Percentiles rank a stretch among this genome's conserved stretches.
phyloP scores from a whole-genome alignment of 2,113 vertebrate genomes.

The Chaetura pelagica region DNA sequence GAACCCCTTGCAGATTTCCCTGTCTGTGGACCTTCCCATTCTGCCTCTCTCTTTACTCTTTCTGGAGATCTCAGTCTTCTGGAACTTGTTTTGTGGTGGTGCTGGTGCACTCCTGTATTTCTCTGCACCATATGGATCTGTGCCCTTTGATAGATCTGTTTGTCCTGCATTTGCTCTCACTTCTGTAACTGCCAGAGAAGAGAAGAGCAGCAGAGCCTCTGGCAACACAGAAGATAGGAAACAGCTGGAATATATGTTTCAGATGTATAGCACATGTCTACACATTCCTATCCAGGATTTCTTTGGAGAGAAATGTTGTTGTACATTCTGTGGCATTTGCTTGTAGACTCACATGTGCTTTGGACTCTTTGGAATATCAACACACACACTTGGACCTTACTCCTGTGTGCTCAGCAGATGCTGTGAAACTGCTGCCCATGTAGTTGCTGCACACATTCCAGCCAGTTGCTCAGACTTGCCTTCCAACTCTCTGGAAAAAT shows the following conservation, averaged over 20 bases:
- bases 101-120: not conserved
- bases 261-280: not conserved
- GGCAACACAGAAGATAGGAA: not conserved
- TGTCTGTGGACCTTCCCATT: not conserved
- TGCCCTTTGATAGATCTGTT: not conserved
- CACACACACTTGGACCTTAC: not conserved
- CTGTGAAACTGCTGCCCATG: not conserved
- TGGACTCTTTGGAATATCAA: not conserved
- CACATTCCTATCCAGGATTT: not conserved
- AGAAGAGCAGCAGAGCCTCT: not conserved
- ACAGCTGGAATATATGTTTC: not conserved
- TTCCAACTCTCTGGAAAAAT: not conserved
- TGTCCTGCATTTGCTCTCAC: not conserved
- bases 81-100: not conserved
- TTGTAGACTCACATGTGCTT: not conserved
- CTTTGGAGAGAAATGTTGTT: not conserved
- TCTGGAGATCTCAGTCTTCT: not conserved
- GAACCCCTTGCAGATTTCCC: not conserved
- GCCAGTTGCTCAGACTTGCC: not conserved
- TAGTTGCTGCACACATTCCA: accelerated
- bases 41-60: not conserved
- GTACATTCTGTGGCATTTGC: not conserved
- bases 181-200: not conserved
- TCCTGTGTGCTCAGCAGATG: not conserved
- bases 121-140: not conserved